Evolutionary conservation across 2,113 vertebrate species (phyloP), one percentile per base, ranked within the genome.

Genomic region (Centropus bengalensis): DNA sequence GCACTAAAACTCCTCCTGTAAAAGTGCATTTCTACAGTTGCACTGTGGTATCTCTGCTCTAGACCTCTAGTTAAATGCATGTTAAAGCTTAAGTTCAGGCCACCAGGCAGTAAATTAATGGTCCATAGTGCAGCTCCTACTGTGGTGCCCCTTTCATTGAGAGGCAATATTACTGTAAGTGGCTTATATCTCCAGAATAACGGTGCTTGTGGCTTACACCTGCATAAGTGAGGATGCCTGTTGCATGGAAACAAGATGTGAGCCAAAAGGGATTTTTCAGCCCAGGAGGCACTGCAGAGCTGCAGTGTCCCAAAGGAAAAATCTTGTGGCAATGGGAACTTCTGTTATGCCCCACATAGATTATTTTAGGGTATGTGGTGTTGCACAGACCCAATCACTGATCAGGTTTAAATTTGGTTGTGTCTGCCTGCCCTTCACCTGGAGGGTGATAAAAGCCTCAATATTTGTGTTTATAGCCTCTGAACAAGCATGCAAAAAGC

Each of bases 181-280:
- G 52, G 56, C 40, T 95, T 7, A 8, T 44, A 36, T 28, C 38
- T 64, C 62, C 40, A 32, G 56, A 59, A 92, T 92, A 91, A 91
- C 30, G 58, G 63, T 87, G 88, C 81, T 89, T 10, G 89, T 89
- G 38, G 19, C 68, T 89, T 45, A 45, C 59, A 88, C 56, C 91
- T 96, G 79, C 19, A 0, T 7, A 40, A n/a, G 54, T 78, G 44
- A 77, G 77, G 66, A 81, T 84, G 85, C 54, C 91, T 52, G 56
- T 84, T 93, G 55, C 91, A 88, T 96, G 96, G 66, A 44, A 95
- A 95, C 14, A 69, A 82, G 91, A 54, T 6, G 28, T 4, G 54
- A 95, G 42, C 33, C 69, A 59, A 77, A 84, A 73, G 55, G 21
- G 22, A 55, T 22, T 47, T 33, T 40, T 82, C 19, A 66, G 45